Conservation (phyloP, 2,888 invertebrate genomes). For the Lucinisca nassula region DNA sequence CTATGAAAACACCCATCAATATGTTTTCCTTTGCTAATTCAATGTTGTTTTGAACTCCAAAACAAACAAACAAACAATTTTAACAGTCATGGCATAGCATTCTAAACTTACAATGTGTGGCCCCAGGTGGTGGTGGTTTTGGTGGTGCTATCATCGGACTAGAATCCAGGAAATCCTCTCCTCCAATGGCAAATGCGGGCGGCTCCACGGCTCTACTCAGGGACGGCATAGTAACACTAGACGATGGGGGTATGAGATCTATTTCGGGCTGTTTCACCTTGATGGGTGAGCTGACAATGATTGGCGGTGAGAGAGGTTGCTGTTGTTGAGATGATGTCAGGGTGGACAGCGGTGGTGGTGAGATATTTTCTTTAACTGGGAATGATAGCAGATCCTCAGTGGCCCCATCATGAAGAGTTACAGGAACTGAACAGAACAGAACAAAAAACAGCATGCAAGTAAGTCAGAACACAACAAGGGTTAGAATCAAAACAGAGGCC, state of each 20-base stretch:
- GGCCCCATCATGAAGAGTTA: constrained; percentile 49
- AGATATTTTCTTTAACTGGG: background rate
- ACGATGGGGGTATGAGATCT: constrained; percentile 23
- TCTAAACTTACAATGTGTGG: constrained; percentile 84
- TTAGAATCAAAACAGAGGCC: too few species aligned
- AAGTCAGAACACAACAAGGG: too few species aligned
- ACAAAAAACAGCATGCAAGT: constrained; percentile 1
- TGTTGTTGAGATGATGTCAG: constrained; percentile 9
- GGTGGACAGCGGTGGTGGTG: background rate
- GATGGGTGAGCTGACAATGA: constrained; percentile 75
- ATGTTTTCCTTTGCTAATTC: too few species aligned
- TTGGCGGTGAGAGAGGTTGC: constrained; percentile 70
- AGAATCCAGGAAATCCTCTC: constrained; percentile 81
- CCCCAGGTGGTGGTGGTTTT: constrained; percentile 85
- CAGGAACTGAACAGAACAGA: constrained; percentile 47
- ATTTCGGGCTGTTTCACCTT: constrained; percentile 46
- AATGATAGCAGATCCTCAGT: constrained; percentile 40
- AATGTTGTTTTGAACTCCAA: too few species aligned
- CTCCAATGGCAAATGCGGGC: constrained; percentile 75
- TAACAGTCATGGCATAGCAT: too few species aligned
- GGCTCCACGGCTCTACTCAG: constrained; percentile 52
- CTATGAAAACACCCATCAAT: too few species aligned
- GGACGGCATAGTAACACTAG: constrained; percentile 52
- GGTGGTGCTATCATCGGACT: constrained; percentile 81
- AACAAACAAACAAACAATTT: too few species aligned